phyloP scores from a whole-genome alignment of 2,888 invertebrate species.

The Caenorhabditis japonica region DNA sequence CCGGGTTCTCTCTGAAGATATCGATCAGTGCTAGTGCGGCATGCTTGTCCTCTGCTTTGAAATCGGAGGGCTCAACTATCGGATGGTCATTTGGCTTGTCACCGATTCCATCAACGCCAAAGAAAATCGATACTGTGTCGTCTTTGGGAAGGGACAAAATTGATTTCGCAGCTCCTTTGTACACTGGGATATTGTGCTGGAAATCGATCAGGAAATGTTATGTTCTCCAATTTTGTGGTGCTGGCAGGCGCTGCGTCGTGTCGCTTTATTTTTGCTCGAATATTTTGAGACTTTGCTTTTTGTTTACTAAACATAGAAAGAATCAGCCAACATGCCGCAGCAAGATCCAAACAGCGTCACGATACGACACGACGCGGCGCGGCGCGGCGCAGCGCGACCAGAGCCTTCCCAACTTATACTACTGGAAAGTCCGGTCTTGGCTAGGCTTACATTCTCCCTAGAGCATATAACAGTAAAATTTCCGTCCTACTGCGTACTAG shows the following conservation, averaged over 20 bases:
- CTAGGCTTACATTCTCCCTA: too few relatives aligned
- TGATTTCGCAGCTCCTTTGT: conserved; percentile 68
- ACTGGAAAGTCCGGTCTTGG: too few relatives aligned
- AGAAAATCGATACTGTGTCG: conserved; percentile 53
- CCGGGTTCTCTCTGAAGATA: conserved; percentile 26
- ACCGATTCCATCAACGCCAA: conserved; percentile 72
- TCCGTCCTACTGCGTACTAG: too few relatives aligned
- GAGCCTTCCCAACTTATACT: too few relatives aligned
- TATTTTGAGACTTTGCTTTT: too few relatives aligned
- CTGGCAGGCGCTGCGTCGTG: background rate
- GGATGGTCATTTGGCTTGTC: conserved; percentile 64
- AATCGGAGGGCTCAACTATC: conserved; percentile 38
- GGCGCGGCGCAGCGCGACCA: too few relatives aligned
- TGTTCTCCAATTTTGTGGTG: background rate
- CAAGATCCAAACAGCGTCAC: too few relatives aligned
- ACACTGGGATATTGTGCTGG: conserved; percentile 71
- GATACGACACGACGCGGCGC: too few relatives aligned
- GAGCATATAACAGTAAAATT: too few relatives aligned
- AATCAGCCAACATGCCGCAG: too few relatives aligned
- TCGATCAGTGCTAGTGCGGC: conserved; percentile 44
- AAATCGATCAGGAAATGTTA: conserved; percentile 1
- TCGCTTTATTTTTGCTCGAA: too few relatives aligned
- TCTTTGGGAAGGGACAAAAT: conserved; percentile 54
- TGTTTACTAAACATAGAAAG: too few relatives aligned
- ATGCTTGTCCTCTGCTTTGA: conserved; percentile 31